Base-by-base conservation (phyloP, 1,140 invertebrate species). In the Streblospio benedicti region DNA sequence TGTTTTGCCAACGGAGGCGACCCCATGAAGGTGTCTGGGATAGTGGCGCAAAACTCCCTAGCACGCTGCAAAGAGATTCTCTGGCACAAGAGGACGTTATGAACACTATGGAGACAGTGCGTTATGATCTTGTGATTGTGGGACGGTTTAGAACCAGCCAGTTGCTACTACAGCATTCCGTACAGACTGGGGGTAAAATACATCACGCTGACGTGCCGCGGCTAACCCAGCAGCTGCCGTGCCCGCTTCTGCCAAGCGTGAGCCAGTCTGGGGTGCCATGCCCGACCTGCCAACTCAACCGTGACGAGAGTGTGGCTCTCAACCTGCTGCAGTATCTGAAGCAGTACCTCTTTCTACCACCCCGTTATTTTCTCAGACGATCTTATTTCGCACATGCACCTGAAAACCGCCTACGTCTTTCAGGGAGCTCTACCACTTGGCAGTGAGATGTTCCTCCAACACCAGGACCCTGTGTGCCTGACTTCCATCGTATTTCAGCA, bases 161-260 rank as follows among this genome's bases (percentile, higher is more conserved):
- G 51, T 14, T 44, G 28, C 16, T 14, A 30, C 3, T 35, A 47
- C 18, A 28, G 32, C 9, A 33, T 56, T 18, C 52, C 59, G 0
- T 38, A 57, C 27, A 28, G 52, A 20, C 43, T 61, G 27, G 38
- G 38, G n/a, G n/a, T 61, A 23, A 35, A 35, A 18, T 61, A 44
- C 33, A 47, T 57, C n/a, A 33, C 51, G 16, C 27, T 43, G 9
- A 56, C 38, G 16, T n/a, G 35, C 5, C 16, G 32, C 1, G 30
- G 32, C 20, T 31, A 61, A 4, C 51, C 51, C 3, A 56, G 51
- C 27, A 4, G 45, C 51, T 14, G 43, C 41, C 1, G 31, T 56
- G 5, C 59, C 59, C 12, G 25, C 52, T n/a, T 44, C 49, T 9
- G 41, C 59, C 9, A 44, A 51, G 20, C 20, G 31, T 1, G 55